phyloP scores from a whole-genome alignment of 2,797 vertebrate species.

The Numenius phaeopus region DNA sequence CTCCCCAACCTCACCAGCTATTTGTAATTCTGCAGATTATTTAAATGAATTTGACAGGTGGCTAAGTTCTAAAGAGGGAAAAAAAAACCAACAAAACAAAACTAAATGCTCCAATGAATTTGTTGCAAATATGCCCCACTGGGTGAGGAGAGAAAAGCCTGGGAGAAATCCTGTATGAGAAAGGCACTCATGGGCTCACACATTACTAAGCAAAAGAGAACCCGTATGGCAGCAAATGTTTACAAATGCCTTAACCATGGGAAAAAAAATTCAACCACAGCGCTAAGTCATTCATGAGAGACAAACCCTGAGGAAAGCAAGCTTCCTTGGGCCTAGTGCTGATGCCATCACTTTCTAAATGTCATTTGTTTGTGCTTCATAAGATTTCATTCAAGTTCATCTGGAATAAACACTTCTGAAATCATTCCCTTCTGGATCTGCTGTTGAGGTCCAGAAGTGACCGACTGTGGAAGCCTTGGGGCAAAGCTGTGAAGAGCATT shows the following conservation, averaged over 20 bases:
- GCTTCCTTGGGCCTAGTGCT: background rate
- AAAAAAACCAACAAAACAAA: background rate
- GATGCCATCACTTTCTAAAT: background rate
- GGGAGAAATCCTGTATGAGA: background rate
- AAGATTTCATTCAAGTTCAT: background rate
- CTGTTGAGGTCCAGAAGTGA: background rate
- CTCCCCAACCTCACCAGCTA: background rate
- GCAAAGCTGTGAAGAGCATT: background rate
- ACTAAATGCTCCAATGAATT: background rate
- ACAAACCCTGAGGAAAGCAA: background rate
- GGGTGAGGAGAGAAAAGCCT: background rate
- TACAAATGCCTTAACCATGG: background rate
- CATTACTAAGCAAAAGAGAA: background rate
- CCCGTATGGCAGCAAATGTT: background rate
- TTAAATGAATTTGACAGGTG: background rate
- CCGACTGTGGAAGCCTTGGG: background rate
- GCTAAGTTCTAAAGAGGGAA: background rate
- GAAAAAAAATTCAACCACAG: rapidly evolving
- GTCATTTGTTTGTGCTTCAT: background rate
- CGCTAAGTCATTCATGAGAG: background rate
- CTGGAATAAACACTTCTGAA: background rate
- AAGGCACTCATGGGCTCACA: background rate
- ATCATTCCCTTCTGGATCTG: background rate
- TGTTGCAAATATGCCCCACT: background rate
- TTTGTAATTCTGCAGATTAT: background rate